phyloP scores from a whole-genome alignment of 2,888 invertebrate species.

The Drosophila maculinotata region DNA sequence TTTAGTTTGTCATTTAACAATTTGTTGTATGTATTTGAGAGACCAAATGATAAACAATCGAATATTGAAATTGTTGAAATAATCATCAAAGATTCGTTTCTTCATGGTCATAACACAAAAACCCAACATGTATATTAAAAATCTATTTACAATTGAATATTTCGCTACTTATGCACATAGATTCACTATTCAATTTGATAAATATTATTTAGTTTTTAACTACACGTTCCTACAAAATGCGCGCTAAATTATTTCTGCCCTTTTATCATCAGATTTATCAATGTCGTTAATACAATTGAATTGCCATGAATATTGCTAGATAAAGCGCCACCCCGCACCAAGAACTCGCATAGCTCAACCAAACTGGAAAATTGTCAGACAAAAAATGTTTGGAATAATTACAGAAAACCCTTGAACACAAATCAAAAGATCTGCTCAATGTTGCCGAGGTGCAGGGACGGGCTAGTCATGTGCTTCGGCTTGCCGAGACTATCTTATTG shows the following conservation, averaged over 20 bases:
- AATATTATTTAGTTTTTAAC: constrained; percentile 53
- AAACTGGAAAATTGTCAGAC: neutral
- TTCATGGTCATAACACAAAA: constrained; percentile 24
- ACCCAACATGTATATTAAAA: constrained; percentile 44
- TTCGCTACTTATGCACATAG: constrained; percentile 75
- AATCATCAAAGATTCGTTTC: constrained; percentile 26
- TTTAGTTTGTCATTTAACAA: constrained; percentile 18
- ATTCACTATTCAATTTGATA: constrained; percentile 67
- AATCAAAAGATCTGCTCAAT: constrained; percentile 45
- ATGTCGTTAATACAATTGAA: constrained; percentile 78
- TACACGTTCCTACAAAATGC: constrained; percentile 70
- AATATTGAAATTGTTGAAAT: constrained; percentile 43
- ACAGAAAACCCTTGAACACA: constrained; percentile 13
- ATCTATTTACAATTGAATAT: constrained; percentile 75
- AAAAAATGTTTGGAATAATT: neutral
- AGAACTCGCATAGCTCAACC: too few species aligned
- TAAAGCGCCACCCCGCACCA: constrained; percentile 21
- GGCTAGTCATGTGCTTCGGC: constrained; percentile 61
- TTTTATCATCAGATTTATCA: constrained; percentile 74
- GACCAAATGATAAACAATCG: constrained; percentile 32
- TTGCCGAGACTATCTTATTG: constrained; percentile 68
- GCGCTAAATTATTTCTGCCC: constrained; percentile 45
- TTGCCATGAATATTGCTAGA: constrained; percentile 79
- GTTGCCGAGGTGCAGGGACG: constrained; percentile 11
- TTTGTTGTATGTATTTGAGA: constrained; percentile 25